Evolutionary conservation across 2,888 invertebrate genomes (phyloP).

Genomic region (Mylabris sibirica): DNA sequence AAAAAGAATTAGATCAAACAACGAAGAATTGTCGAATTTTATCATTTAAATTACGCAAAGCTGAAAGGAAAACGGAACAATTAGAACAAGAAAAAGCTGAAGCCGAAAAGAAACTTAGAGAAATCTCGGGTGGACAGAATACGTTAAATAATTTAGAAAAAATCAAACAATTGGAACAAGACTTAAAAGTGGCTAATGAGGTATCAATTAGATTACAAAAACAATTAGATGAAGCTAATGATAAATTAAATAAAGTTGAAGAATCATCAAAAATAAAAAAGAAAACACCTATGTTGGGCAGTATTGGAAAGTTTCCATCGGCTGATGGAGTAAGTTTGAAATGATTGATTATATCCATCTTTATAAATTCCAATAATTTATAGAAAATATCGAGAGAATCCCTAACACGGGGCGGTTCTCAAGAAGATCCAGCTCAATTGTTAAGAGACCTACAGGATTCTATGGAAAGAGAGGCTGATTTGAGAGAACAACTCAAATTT

Average conservation of each 20-base stretch:
- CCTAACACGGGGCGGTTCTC: conserved; percentile 78
- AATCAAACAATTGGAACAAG: conserved; percentile 85
- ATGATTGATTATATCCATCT: conserved; percentile 27
- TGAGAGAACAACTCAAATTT: conserved; percentile 90
- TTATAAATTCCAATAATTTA: conserved; percentile 42
- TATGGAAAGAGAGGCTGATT: conserved; percentile 90
- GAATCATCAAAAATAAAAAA: conserved; percentile 60
- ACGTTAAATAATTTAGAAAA: conserved; percentile 71
- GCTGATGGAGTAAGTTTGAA: conserved; percentile 66
- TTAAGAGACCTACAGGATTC: conserved; percentile 90
- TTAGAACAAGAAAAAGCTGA: conserved; percentile 86
- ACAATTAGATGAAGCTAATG: conserved; percentile 73
- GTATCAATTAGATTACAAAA: conserved; percentile 73
- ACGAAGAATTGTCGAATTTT: conserved; percentile 98
- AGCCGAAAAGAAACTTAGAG: conserved; percentile 72
- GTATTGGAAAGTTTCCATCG: conserved; percentile 66
- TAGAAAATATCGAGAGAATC: conserved; percentile 78
- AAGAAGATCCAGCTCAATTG: conserved; percentile 82
- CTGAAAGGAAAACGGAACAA: conserved; percentile 88
- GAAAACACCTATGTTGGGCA: conserved; percentile 67
- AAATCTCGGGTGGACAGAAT: conserved; percentile 66
- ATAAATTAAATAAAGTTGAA: conserved; percentile 63
- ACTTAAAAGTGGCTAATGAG: conserved; percentile 82
- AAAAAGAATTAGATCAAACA: conserved; percentile 94
- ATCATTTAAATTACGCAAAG: conserved; percentile 96